Percentiles rank a stretch among this genome's conserved stretches.
Conservation (phyloP, 2,888 invertebrate genomes). For the Agrotis puta region DNA sequence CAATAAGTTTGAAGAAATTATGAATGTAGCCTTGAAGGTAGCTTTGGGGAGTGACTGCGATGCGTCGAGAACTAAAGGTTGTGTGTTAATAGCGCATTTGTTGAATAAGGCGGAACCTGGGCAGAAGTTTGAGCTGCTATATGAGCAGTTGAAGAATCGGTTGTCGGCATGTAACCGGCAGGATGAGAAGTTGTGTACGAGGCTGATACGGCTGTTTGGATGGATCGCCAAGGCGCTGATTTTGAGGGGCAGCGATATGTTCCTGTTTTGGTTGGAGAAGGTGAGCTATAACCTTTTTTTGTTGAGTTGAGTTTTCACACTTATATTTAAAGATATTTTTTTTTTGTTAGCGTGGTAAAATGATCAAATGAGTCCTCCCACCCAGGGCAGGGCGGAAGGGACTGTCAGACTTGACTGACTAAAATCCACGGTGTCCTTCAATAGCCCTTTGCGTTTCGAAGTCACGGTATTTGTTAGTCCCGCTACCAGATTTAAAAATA, state of each 20-base stretch:
- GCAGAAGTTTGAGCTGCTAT: constrained; percentile 81
- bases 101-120: constrained; percentile 90
- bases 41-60: constrained; percentile 79
- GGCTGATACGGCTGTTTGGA: constrained; percentile 81
- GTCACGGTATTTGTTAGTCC: too few relatives aligned
- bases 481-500: too few relatives aligned
- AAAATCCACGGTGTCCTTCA: too few relatives aligned
- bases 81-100: constrained; percentile 90
- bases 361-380: too few relatives aligned
- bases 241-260: constrained; percentile 82
- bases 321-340: too few relatives aligned
- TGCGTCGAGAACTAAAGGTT: constrained; percentile 81
- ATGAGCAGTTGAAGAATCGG: constrained; percentile 78
- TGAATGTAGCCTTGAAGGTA: constrained; percentile 78
- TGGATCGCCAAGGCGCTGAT: constrained; percentile 85
- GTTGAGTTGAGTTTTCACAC: neutral
- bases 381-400: too few relatives aligned
- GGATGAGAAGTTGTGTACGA: constrained; percentile 73
- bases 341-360: too few relatives aligned
- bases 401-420: too few relatives aligned
- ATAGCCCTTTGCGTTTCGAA: too few relatives aligned
- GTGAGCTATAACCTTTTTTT: constrained; percentile 65
- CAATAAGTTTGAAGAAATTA: constrained; percentile 77
- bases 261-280: constrained; percentile 85
- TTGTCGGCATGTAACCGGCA: constrained; percentile 72